Base-by-base conservation (phyloP, 2,888 invertebrate genomes). In the Monoplex corrugatus region DNA sequence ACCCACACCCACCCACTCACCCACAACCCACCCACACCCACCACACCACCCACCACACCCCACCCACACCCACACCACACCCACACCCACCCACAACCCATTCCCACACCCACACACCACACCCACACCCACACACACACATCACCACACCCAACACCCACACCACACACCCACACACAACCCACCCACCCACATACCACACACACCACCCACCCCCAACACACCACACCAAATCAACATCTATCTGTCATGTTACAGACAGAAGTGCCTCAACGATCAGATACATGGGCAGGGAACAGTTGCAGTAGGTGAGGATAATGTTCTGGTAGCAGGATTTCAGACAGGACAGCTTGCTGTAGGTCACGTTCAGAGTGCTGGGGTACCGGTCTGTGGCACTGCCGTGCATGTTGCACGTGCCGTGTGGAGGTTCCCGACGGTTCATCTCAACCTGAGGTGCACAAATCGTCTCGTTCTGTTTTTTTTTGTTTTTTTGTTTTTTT, bases 281-380 rank as follows among this genome's bases (percentile, higher is more conserved):
- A 88, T 92, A 94, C 40, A 91, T 83, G 1, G 94, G 90, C 19
- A 92, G 68, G 19, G 91, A 92, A 92, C 96, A 96, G n/a, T 92
- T 92, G 91, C 96, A 96, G 83, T 90, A 85, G 6, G 88, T 86
- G 0, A 94, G 91, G 23, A 95, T 92, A 82, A 92, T 92, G 78
- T 92, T 91, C 90, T 96, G 96, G 86, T 92, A 93, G 91, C 96
- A 96, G 19, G 95, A 94, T 89, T 96, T 95, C 88, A 95, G 92
- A 91, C 96, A 96, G 0, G 96, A 95, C 91, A 95, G 94, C 50
- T 95, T 94, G 89, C 93, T 92, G 91, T 94, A 95, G n/a, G 90
- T 91, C 35, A 91, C 91, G 5, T 91, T 92, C 43, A 92, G 91
- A 45, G 91, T 89, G 2, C 90, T 87, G 8, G 44, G 87, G 89